These are phyloP conservation scores for Papilio polytes DNA, from an alignment of 1,140 invertebrate species.

Conservation along the genomic window DNA sequence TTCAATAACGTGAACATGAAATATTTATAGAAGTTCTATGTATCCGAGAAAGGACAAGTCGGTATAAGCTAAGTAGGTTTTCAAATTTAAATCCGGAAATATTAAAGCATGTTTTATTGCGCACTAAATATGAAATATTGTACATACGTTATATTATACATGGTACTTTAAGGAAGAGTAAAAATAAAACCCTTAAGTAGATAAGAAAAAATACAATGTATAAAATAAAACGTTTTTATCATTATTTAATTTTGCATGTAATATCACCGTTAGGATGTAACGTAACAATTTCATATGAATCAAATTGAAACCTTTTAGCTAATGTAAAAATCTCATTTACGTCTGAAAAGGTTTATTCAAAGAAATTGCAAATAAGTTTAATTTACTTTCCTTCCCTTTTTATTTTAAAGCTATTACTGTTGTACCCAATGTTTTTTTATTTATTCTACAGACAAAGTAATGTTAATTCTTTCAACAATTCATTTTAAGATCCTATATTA, in stretches of 20 bases:
- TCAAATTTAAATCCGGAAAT: conserved; percentile 3
- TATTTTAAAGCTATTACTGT: not conserved
- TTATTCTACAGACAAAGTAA: no score
- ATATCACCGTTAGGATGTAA: not conserved
- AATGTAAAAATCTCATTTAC: conserved; percentile 11
- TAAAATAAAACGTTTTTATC: no score
- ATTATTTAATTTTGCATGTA: not conserved
- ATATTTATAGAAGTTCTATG: not conserved
- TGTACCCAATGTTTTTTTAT: not conserved
- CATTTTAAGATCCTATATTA: no score
- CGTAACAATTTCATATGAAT: not conserved
- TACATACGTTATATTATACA: not conserved
- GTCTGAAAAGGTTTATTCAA: not conserved
- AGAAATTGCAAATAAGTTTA: not conserved
- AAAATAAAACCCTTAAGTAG: no score
- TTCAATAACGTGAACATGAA: not conserved
- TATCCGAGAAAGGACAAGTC: not conserved
- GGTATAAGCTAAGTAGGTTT: not conserved
- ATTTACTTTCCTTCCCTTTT: conserved; percentile 2
- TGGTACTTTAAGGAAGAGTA: no score
- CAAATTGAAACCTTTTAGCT: conserved; percentile 12
- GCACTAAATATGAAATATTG: not conserved
- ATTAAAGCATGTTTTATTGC: not conserved
- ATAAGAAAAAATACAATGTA: no score
- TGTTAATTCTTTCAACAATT: no score